These are phyloP conservation scores for Plectus sambesii DNA, from an alignment of 1,140 invertebrate genomes.

Conservation along the genomic window DNA sequence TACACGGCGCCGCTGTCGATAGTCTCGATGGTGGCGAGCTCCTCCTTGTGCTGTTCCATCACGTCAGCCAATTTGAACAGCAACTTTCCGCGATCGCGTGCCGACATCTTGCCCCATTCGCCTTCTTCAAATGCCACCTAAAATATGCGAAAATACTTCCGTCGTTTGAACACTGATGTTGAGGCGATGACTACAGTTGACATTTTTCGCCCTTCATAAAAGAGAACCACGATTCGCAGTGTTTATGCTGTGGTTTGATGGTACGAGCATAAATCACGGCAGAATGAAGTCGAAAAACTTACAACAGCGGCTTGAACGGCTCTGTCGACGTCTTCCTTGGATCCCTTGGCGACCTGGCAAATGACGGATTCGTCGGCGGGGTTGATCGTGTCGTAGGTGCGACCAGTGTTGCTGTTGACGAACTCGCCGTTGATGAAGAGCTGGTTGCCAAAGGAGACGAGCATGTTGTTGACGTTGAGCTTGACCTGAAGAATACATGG, in stretches of 20 bases:
- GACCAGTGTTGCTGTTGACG: slow-evolving; percentile 60
- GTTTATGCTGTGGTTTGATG: too few relatives aligned
- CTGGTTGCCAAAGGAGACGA: slow-evolving; percentile 71
- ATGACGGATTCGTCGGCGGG: slow-evolving; percentile 69
- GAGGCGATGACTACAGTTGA: too few relatives aligned
- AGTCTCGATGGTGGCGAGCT: slow-evolving; percentile 78
- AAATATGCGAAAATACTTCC: too few relatives aligned
- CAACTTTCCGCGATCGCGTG: slow-evolving; percentile 64
- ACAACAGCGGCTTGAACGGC: slow-evolving; percentile 74
- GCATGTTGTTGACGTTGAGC: slow-evolving; percentile 67
- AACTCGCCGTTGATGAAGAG: slow-evolving; percentile 80
- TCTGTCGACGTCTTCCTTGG: slow-evolving; percentile 65
- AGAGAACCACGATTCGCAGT: too few relatives aligned
- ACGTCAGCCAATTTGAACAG: slow-evolving; percentile 71
- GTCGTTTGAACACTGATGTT: too few relatives aligned
- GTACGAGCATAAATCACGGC: too few relatives aligned
- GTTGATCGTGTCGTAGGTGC: slow-evolving; percentile 61
- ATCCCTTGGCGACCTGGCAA: slow-evolving; percentile 60
- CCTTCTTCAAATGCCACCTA: slow-evolving; percentile 69
- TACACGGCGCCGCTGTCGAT: slow-evolving; percentile 89
- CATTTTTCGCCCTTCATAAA: too few relatives aligned
- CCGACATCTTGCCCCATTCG: slow-evolving; percentile 73
- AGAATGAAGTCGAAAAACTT: too few relatives aligned
- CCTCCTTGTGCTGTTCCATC: slow-evolving; percentile 84
- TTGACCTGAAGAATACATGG: too few relatives aligned